Evolutionary conservation across 2,888 invertebrate species (phyloP), one percentile per base, ranked within the genome.

Genomic region (Nebria salina): DNA sequence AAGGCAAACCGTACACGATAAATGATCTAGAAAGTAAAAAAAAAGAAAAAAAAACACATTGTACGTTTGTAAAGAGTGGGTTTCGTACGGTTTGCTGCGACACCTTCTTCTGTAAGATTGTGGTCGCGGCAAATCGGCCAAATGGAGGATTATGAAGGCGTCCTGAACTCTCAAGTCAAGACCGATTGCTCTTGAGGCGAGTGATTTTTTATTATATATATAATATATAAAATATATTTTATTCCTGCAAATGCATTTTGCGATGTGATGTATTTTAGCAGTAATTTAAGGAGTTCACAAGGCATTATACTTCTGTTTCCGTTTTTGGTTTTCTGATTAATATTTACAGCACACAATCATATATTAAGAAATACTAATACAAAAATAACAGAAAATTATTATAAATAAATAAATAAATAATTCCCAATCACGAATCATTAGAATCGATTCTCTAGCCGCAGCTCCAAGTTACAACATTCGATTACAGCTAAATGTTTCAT

Each of bases 231-330:
- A 68, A 92, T 93, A 93, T 93, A 93, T 93, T 93, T 93, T 93
- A 93, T 93, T 93, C 92, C 93, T 92, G 93, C 93, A 93, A 92
- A 93, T 93, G 93, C 93, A 93, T 93, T 93, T 94, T 93, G 93
- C 93, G 93, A 93, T 91, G 91, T 91, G 91, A 91, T 91, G 90
- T 91, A 89, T 89, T 89, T 90, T 89, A 90, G 90, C 89, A 87
- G 89, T 89, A 89, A 89, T 89, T 87, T 88, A 88, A 88, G 87
- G 87, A 88, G 88, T 88, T 87, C 84, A 84, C 83, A 84, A 76
- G 86, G 85, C 86, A 86, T 86, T 85, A 80, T 88, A 89, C 88
- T 88, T 88, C 88, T 89, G 89, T 89, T 88, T 25, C 79, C 65
- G 26, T 8, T 54, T 54, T 54, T 54, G 8, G 54, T 54, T 54